Conservation (phyloP, 2,888 invertebrate genomes). For the Scrobipalpa atriplicella region DNA sequence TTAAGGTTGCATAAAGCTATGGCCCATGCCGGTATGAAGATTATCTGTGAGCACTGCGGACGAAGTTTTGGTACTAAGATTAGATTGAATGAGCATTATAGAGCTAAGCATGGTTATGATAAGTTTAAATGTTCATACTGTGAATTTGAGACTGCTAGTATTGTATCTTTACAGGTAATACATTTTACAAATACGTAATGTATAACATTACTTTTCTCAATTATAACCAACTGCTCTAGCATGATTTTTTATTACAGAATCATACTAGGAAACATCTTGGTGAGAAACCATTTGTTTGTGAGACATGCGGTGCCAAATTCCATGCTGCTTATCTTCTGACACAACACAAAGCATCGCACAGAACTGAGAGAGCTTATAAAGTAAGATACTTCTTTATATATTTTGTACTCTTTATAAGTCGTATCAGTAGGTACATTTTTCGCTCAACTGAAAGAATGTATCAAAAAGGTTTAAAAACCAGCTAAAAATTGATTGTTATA, state of each 20-base stretch:
- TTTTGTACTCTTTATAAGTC: not conserved
- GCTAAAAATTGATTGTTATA: no score
- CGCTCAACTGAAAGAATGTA: no score
- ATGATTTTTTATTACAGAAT: conserved; percentile 46
- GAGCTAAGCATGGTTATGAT: conserved; percentile 65
- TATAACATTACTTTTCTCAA: no score
- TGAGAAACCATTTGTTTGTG: conserved; percentile 64
- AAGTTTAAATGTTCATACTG: conserved; percentile 58
- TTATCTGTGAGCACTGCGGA: conserved; percentile 68
- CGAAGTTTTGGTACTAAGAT: conserved; percentile 56
- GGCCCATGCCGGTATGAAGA: conserved; percentile 59
- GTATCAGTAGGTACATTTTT: not conserved
- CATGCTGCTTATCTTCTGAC: conserved; percentile 61
- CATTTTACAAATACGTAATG: not conserved
- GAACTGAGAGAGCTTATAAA: conserved; percentile 52
- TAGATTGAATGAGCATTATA: conserved; percentile 57
- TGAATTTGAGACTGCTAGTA: conserved; percentile 55
- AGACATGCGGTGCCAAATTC: conserved; percentile 61
- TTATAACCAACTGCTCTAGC: no score
- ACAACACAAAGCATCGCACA: conserved; percentile 61
- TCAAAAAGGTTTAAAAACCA: no score
- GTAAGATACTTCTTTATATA: conserved; percentile 38
- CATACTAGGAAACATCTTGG: conserved; percentile 63
- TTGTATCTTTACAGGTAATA: conserved; percentile 51
- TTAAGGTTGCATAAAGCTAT: conserved; percentile 54